Percentiles rank a stretch among this genome's conserved stretches.
Evolutionary conservation across 2,113 vertebrate genomes (phyloP).

Genomic region (Triplophysa siluroides): DNA sequence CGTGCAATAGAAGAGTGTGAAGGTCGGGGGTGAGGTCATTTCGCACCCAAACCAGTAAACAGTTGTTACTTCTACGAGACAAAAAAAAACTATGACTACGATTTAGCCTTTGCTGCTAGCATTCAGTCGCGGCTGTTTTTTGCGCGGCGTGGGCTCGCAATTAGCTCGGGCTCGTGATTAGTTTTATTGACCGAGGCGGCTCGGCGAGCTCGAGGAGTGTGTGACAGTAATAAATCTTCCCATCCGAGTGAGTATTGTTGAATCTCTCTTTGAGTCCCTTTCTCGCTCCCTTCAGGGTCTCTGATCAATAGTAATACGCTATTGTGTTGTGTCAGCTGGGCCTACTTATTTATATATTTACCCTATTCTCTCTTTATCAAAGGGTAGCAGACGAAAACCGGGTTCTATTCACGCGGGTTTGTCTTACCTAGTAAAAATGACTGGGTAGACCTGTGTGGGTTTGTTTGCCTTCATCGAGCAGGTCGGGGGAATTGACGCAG

Average conservation of each 20-base stretch:
- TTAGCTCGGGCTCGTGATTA: too few relatives aligned
- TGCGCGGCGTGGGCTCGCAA: too few relatives aligned
- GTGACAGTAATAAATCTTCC: constrained; percentile 66
- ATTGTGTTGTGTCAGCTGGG: constrained; percentile 62
- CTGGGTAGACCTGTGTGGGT: neutral
- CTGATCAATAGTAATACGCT: constrained; percentile 69
- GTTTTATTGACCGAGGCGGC: neutral
- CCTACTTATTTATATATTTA: constrained; percentile 46
- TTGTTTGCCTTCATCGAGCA: constrained; percentile 31
- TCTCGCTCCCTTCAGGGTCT: constrained; percentile 35
- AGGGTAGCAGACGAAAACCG: constrained; percentile 50
- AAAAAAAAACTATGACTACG: constrained; percentile 20
- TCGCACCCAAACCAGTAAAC: constrained; percentile 37
- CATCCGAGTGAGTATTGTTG: constrained; percentile 60
- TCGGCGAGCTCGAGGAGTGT: constrained; percentile 43
- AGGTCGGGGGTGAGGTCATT: constrained; percentile 38
- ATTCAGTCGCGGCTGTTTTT: too few relatives aligned
- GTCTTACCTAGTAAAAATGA: constrained; percentile 28
- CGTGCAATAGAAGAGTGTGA: neutral
- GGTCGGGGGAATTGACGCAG: constrained; percentile 42
- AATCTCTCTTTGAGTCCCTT: constrained; percentile 49
- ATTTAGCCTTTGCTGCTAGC: too few relatives aligned
- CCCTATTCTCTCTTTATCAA: constrained; percentile 57
- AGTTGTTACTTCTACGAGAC: constrained; percentile 47
- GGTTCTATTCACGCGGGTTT: constrained; percentile 45